Conservation (phyloP, 2,888 invertebrate species). For the Hypomecis punctinalis region DNA sequence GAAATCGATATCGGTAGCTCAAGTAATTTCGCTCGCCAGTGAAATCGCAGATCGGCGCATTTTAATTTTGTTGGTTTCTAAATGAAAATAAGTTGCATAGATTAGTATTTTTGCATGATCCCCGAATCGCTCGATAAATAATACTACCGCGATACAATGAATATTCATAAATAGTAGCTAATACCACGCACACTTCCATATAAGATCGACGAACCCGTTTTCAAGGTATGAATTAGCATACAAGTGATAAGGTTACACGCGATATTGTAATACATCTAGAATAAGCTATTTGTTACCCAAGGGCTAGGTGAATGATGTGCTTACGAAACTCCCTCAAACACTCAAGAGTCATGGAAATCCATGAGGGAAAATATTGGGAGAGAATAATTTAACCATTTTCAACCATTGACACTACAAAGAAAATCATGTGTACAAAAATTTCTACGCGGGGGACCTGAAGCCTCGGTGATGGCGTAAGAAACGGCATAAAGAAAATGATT, state of each 20-base stretch:
- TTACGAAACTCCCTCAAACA: too few species aligned
- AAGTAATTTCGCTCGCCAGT: constrained; percentile 25
- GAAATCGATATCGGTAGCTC: constrained; percentile 36
- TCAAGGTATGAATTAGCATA: constrained; percentile 1
- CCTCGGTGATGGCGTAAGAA: too few species aligned
- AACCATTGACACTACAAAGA: too few species aligned
- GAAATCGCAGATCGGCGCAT: constrained; percentile 28
- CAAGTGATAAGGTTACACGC: constrained; percentile 2
- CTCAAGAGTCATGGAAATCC: too few species aligned
- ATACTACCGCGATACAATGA: background rate
- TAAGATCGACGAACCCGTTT: constrained; percentile 8
- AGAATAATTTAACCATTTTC: too few species aligned
- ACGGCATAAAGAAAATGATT: too few species aligned
- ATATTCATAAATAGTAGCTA: too few species aligned
- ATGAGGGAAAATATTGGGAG: too few species aligned
- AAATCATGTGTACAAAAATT: too few species aligned
- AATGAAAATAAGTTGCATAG: too few species aligned
- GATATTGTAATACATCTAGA: constrained; percentile 5
- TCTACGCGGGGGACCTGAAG: too few species aligned
- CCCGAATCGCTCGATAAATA: background rate
- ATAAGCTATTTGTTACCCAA: background rate
- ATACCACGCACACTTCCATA: background rate
- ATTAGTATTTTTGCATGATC: too few species aligned
- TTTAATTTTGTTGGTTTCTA: background rate
- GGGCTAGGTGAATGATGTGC: constrained; percentile 4